Evolutionary conservation across 2,888 invertebrate species (phyloP).

Genomic region (Pammene aurita): DNA sequence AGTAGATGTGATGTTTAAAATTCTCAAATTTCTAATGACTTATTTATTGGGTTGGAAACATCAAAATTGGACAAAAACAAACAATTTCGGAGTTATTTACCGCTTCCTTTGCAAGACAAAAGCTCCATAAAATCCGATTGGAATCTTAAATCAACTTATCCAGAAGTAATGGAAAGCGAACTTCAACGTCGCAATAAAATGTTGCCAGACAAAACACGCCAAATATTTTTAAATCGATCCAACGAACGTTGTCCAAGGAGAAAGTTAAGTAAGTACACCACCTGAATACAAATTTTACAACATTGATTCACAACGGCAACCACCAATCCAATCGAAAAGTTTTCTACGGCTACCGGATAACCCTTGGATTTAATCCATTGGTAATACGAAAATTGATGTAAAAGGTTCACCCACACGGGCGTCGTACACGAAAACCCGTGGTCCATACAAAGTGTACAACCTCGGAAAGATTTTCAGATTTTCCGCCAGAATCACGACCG

Average conservation of each 20-base stretch:
- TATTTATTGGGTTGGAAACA: neutral
- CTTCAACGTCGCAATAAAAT: slow-evolving; percentile 32
- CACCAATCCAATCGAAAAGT: slow-evolving; percentile 77
- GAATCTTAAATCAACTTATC: slow-evolving; percentile 37
- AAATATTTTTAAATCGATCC: slow-evolving; percentile 69
- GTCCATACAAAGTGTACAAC: slow-evolving; percentile 72
- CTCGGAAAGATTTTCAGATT: slow-evolving; percentile 69
- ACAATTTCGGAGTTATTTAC: slow-evolving; percentile 23
- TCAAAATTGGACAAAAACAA: slow-evolving; percentile 13
- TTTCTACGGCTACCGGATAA: slow-evolving; percentile 66
- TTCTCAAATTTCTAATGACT: too few species aligned
- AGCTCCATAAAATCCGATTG: slow-evolving; percentile 31
- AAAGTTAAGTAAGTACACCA: slow-evolving; percentile 65
- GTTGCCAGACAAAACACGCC: slow-evolving; percentile 41
- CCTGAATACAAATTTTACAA: slow-evolving; percentile 80
- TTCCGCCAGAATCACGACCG: slow-evolving; percentile 70
- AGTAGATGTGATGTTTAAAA: too few species aligned
- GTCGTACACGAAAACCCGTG: slow-evolving; percentile 58
- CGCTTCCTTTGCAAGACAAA: slow-evolving; percentile 29
- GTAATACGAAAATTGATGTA: slow-evolving; percentile 83
- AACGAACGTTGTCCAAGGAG: slow-evolving; percentile 62
- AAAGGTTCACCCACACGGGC: slow-evolving; percentile 69
- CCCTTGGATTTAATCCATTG: slow-evolving; percentile 81
- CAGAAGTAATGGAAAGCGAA: slow-evolving; percentile 34
- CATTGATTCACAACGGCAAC: slow-evolving; percentile 76